Base-by-base conservation (phyloP, 2,113 vertebrate genomes). In the Hydropotes inermis region DNA sequence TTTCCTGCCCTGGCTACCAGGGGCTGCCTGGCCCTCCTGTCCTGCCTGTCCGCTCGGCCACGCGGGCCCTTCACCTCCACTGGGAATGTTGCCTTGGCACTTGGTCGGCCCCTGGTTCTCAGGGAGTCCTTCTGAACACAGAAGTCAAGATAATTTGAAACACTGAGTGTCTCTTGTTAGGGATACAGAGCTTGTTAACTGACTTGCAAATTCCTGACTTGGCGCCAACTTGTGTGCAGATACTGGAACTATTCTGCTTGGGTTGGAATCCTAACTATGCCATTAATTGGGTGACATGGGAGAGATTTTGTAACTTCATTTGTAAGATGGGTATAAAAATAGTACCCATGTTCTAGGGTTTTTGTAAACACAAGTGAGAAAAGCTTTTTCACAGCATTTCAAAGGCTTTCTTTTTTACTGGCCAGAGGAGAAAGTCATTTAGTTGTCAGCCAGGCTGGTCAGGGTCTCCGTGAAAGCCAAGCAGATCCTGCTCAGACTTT, bases 41-140 rank as follows among this genome's bases (percentile, higher is more conserved):
- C n/a, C 15, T 28, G 33, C 1, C 15, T 58, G 8, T 57, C 27
- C 0, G 6, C 55, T 19, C 0, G 1, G 36, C 27, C 55, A 43
- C 5, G 14, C 3, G 4, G 17, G 36, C 58, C 14, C 1, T 2
- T 70, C 0, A 14, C 43, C 83, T 39, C 39, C 5, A 0, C 60
- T 11, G 28, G 36, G 28, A 81, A 6, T 10, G 36, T 50, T 67
- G 58, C 23, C 23, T 76, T 76, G 39, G 39, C 47, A 47, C 39
- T 30, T 47, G 27, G 58, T 33, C 27, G 39, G 60, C 21, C 13
- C 27, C 10, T 39, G 55, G 79, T 27, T 82, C 58, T 67, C 21
- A 0, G 52, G 21, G 23, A 83, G 33, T 55, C 81, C 54, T 55
- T 55, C 43, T 83, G 43, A 88, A 54, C 25, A 27, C 55, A 92